Evolutionary conservation across 2,888 invertebrate species (phyloP).

Genomic region (Euzophera pinguis): DNA sequence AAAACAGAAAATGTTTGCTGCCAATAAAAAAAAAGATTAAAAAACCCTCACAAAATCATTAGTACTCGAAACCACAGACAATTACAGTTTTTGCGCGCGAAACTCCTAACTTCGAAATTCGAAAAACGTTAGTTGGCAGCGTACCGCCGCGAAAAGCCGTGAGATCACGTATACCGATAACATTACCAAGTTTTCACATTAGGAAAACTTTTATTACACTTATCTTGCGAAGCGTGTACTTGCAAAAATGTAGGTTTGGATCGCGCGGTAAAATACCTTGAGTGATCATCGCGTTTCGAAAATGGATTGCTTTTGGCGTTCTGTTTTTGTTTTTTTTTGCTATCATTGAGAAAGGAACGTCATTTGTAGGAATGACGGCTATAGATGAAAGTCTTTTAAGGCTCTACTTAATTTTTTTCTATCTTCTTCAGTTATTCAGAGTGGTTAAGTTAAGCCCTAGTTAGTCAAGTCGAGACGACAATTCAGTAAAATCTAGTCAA

Average conservation of each 20-base stretch:
- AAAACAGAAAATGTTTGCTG: no score
- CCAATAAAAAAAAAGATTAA: no score
- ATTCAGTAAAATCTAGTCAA: no score
- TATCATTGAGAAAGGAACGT: no score
- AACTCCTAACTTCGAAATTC: conserved; percentile 39
- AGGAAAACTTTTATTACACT: conserved; percentile 76
- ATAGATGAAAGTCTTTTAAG: no score
- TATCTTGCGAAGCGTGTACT: conserved; percentile 51
- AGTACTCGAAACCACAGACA: conserved; percentile 27
- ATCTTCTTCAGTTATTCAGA: no score
- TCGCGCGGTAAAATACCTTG: conserved; percentile 18
- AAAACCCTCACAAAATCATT: neutral
- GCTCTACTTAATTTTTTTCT: no score
- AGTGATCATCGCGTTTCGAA: conserved; percentile 23
- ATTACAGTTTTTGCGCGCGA: conserved; percentile 46
- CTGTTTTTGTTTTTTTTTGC: neutral
- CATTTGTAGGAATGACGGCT: no score
- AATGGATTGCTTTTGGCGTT: conserved; percentile 1
- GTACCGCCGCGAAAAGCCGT: conserved; percentile 57
- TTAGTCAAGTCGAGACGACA: no score
- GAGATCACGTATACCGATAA: conserved; percentile 78
- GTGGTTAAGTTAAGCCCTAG: no score
- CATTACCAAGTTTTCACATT: conserved; percentile 77
- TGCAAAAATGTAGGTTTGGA: conserved; percentile 52
- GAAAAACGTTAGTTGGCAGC: conserved; percentile 54